Base-by-base conservation (phyloP, 2,113 vertebrate genomes). In the Pelobates fuscus region DNA sequence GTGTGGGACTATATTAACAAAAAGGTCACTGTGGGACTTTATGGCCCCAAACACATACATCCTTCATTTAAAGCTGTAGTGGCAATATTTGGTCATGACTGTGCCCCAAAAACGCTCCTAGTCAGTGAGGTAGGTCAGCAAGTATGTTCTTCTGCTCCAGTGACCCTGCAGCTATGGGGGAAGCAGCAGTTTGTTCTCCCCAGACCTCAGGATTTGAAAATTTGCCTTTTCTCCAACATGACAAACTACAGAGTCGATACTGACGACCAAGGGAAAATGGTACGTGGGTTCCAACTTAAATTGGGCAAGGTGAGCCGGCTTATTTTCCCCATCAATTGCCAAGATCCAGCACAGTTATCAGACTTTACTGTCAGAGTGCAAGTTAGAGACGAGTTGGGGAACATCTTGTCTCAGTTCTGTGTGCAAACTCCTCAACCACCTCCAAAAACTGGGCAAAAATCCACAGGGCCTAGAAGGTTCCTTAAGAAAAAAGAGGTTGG, bases 1-100 rank as follows among this genome's bases (percentile, higher is more conserved):
- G 95, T 99, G 18, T 99, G 97, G 97, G 95, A 98, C 25, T 91
- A 95, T 66, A 95, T 99, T 78, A 82, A 89, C 37, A 99, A 99
- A 78, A 96, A 92, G 78, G 85, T 98, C 65, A 98, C 95, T 0
- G 86, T 98, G 71, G 97, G 95, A 0, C 94, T 98, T 0, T 99
- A 99, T 0, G 97, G 97, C 14, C 97, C 97, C 23, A 98, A 97
- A 77, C 95, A 99, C 77, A 95, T 98, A 32, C 97, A 99, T 64
- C 97, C 97, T 0, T 96, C 95, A 37, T 99, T 99, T 81, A 99
- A 98, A 81, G 94, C 93, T 0, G 96, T 99, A 0, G 94, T 99
- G 76, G 95, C 95, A 2, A 60, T 98, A 49, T 99, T 99, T 0
- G 95, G 96, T 18, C 97, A 99, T 0, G 95, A 98, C 10, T 97